Base-by-base conservation (phyloP, 1,140 invertebrate genomes). In the Lepidurus couesii region DNA sequence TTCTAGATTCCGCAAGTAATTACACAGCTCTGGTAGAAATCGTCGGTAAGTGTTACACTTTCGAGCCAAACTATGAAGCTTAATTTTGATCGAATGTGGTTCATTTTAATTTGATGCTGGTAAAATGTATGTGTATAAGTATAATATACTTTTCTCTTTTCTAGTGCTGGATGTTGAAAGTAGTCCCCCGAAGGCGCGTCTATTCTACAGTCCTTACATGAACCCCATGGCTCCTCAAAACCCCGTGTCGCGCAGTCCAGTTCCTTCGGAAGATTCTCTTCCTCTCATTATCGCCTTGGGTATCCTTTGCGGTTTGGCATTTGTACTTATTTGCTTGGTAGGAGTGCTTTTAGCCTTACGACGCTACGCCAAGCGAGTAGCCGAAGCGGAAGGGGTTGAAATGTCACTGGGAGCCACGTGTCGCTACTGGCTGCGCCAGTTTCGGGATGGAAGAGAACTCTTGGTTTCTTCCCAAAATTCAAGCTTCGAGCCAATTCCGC, bases 351-450 rank as follows among this genome's bases (percentile, higher is more conserved):
- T 91, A 84, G 84, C 92, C 44, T 83, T 93, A 44, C 91, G 93
- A 83, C 88, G 90, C 80, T 91, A 92, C 74, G 89, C 89, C 0
- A 91, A 92, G 81, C 89, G 92, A 80, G 88, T 90, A 77, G 88
- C 89, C 43, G 89, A 89, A 80, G 89, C 90, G 53, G 89, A 92
- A 81, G 92, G 90, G n/a, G 90, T 92, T 65, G 92, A 94, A 83
- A 90, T 92, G 81, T 92, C 90, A 0, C 85, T 93, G 44, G 85
- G 89, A 45, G 90, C 89, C 80, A 91, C 90, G 73, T 88, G 91
- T 78, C 89, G 90, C 89, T 90, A 86, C 85, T 81, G 84, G 43
- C 84, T 73, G 76, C 87, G 89, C 82, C 88, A 87, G 80, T 83
- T 91, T 11, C 86, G 90, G 75, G 82, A 81, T 34, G 87, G 90